A percentile compares a stretch with the other conserved stretches of the same genome.
phyloP scores from a whole-genome alignment of 2,113 vertebrate genomes.

The Pleuronectes platessa region DNA sequence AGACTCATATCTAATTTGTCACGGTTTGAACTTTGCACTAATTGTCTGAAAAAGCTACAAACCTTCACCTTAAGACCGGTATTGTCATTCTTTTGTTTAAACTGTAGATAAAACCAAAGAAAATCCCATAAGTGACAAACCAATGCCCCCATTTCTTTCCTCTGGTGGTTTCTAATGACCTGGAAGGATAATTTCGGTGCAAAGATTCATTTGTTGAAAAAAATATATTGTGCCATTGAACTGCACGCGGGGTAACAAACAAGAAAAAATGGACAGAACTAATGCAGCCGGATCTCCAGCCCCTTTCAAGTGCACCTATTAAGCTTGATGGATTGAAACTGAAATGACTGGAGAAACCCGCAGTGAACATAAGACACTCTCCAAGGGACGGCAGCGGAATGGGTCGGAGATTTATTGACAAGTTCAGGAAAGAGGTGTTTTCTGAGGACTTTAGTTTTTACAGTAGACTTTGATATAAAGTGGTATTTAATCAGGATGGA shows the following conservation, averaged over 20 bases:
- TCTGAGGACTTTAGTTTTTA: conserved; percentile 15
- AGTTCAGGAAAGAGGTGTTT: conserved; percentile 31
- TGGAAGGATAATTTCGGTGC: conserved; percentile 30
- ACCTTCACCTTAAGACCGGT: conserved; percentile 19
- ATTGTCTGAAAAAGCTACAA: conserved; percentile 3
- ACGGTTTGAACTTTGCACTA: conserved; percentile 5
- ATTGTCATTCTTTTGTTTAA: conserved; percentile 1
- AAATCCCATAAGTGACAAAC: conserved; percentile 24
- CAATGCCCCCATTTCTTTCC: conserved; percentile 27
- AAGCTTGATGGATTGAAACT: conserved; percentile 63
- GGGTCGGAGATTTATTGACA: conserved; percentile 55
- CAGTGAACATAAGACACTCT: conserved; percentile 50
- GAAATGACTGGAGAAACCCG: conserved; percentile 57
- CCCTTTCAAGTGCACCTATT: conserved; percentile 51
- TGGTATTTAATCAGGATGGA: too few species aligned
- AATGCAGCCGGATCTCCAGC: conserved; percentile 37
- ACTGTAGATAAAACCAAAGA: conserved; percentile 11
- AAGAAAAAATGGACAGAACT: conserved; percentile 35
- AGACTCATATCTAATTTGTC: conserved; percentile 12
- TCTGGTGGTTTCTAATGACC: conserved; percentile 38
- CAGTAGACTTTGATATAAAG: background rate
- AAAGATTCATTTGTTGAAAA: background rate
- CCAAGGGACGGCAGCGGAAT: conserved; percentile 33
- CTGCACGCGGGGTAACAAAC: background rate
- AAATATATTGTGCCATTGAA: too few species aligned